Base-by-base conservation (phyloP, 1,140 invertebrate genomes). In the Bombus terrestris region DNA sequence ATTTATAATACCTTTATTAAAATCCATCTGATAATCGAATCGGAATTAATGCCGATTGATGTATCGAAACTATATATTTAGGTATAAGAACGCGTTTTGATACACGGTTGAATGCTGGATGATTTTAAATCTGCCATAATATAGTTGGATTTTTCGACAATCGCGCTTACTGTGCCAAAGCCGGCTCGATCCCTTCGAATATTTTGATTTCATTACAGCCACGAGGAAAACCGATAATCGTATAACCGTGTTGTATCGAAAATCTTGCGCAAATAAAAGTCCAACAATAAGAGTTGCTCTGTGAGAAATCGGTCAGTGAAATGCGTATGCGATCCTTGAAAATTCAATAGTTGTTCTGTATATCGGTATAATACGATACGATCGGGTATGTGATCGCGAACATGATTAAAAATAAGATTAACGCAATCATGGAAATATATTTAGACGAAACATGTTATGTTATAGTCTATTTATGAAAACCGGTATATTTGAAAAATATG, bases 171-270 rank as follows among this genome's bases (percentile, higher is more conserved):
- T 35, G 43, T 15, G 66, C 66, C 37, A 43, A 57, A 57, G 13
- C 13, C 3, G 35, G 13, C 28, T n/a, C 22, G 35, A 53, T 71
- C 37, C 35, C 10, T 3, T 35, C 69, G 69, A 81, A 74, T 82
- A 75, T 82, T 75, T 75, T 82, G 41, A 53, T 82, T 82, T 82
- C 59, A 82, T 82, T 82, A 82, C 25, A 1, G n/a, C 35, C 35
- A 13, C 22, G 5, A 57, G 72, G 8, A 64, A 75, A 82, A 37
- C 41, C 71, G 59, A 82, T 66, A 66, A 82, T 66, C 53, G 32
- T 62, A 57, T 39, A 57, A 35, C 37, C 35, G 37, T 32, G 35
- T n/a, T 59, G 28, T 41, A 43, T 18, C 9, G 32, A n/a, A 37
- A 43, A 68, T 76, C 39, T n/a, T 32, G 71, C 28, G 39, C 41